Conservation (phyloP, 30 jellyfish, hydroid and myxozoan species). For the Hydractinia symbiolongicarpus region DNA sequence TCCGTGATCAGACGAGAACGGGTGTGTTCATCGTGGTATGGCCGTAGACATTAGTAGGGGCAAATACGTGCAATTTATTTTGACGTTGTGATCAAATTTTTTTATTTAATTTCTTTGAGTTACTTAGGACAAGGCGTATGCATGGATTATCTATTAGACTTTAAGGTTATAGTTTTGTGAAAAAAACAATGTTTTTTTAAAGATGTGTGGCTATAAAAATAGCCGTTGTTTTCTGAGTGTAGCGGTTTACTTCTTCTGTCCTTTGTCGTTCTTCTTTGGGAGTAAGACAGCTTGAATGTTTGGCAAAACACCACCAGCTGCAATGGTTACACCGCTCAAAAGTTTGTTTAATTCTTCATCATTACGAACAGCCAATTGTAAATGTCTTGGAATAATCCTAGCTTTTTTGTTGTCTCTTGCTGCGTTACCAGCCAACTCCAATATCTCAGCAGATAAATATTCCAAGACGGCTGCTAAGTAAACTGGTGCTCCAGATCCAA, state of each 20-base stretch:
- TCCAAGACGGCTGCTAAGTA: constrained; percentile 96
- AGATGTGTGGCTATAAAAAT: constrained; percentile 17
- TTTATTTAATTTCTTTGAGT: no score
- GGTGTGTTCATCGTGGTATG: no score
- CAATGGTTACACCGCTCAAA: constrained; percentile 89
- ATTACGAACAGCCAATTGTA: constrained; percentile 89
- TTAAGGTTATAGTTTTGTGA: no score
- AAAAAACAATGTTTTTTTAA: neutral
- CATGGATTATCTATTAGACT: no score
- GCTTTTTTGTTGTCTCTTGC: constrained; percentile 97
- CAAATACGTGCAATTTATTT: no score
- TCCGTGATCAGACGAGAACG: no score
- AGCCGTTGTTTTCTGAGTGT: neutral
- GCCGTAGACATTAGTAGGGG: no score
- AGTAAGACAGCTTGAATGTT: constrained; percentile 86
- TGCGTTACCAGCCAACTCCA: constrained; percentile 99
- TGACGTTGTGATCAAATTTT: no score
- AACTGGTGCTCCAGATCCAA: constrained; percentile 96
- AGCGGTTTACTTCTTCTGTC: constrained; percentile 6
- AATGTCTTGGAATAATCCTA: constrained; percentile 89
- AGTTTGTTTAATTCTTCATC: constrained; percentile 95
- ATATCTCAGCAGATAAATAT: constrained; percentile 90
- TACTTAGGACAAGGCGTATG: no score
- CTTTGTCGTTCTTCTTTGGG: constrained; percentile 66
- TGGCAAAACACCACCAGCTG: constrained; percentile 94